Base-by-base conservation (phyloP, 2,113 vertebrate genomes). In the Oostethus manadensis region DNA sequence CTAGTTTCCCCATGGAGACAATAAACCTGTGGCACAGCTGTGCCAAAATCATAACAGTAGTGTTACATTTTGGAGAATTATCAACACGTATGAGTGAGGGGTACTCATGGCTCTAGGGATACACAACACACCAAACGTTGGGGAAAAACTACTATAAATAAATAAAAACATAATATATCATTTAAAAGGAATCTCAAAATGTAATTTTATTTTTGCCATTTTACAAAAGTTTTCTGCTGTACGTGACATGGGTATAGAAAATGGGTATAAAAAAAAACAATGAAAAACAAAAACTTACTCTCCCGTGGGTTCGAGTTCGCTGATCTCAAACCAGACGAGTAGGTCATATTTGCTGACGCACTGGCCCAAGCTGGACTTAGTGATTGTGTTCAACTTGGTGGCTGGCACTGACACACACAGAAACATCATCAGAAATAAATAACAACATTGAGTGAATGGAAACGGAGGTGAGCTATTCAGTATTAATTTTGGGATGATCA, bases 271-370 rank as follows among this genome's bases (percentile, higher is more conserved):
- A 42, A 42, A 42, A 42, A 14, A 42, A 14, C 13, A 33, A 33
- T n/a, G 2, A 33, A 7, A 42, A 40, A n/a, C n/a, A 3, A 35
- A 71, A 2, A 94, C 96, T 97, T 87, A 99, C 97, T 99, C 97
- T 88, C 97, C 97, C 0, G 97, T 99, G 18, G 96, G 94, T 84
- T 99, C 97, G 88, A 99, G 82, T 62, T 99, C 96, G 15, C 95
- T 98, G 90, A 99, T 99, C 89, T 99, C 97, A 84, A 99, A 98
- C 97, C 97, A 99, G 45, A 97, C 94, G 43, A 99, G 90, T 53
- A 99, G 93, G 72, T 98, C 97, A 0, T 98, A 98, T 70, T 98
- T 98, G 93, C 94, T 98, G 88, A 97, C 90, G 17, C 95, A 98
- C 80, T 98, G 97, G 63, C 97, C 95, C 78, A 97, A 82, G 87